Evolutionary conservation across 2,113 vertebrate genomes (phyloP).

Genomic region (Falcunculus frontatus): DNA sequence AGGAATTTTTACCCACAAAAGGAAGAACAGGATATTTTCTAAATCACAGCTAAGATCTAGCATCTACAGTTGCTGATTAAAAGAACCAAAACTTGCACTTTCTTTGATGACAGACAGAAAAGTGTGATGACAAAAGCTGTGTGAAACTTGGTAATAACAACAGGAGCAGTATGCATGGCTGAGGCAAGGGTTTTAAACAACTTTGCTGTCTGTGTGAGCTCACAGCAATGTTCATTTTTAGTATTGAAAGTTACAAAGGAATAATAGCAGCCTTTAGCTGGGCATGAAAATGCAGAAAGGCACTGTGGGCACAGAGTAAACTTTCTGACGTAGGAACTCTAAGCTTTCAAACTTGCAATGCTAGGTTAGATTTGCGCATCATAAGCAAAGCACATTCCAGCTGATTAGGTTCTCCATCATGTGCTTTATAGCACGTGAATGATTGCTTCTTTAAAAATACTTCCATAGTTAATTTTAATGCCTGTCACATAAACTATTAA

Average conservation of each 20-base stretch:
- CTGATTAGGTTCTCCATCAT: neutral
- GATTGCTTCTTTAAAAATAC: neutral
- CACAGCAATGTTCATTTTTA: neutral
- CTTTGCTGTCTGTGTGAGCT: neutral
- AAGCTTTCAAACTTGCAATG: neutral
- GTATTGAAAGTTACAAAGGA: neutral
- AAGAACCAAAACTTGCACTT: neutral
- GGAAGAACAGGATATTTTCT: neutral
- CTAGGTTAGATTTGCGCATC: neutral
- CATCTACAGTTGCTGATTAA: neutral
- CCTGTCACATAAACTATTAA: neutral
- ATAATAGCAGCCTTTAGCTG: neutral
- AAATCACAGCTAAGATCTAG: neutral
- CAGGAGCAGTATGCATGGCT: neutral
- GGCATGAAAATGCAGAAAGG: neutral
- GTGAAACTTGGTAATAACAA: neutral
- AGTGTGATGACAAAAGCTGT: neutral
- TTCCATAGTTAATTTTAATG: neutral
- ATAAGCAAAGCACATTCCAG: neutral
- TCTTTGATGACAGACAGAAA: slow-evolving; percentile 9
- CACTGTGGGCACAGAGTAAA: neutral
- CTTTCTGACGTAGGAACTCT: neutral
- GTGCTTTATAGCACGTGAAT: neutral
- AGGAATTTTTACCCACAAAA: neutral
- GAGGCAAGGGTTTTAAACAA: neutral